A percentile compares a stretch with the other conserved stretches of the same genome.
Conservation (phyloP, 2,797 vertebrate species). For the Paramormyrops hopkinsi region DNA sequence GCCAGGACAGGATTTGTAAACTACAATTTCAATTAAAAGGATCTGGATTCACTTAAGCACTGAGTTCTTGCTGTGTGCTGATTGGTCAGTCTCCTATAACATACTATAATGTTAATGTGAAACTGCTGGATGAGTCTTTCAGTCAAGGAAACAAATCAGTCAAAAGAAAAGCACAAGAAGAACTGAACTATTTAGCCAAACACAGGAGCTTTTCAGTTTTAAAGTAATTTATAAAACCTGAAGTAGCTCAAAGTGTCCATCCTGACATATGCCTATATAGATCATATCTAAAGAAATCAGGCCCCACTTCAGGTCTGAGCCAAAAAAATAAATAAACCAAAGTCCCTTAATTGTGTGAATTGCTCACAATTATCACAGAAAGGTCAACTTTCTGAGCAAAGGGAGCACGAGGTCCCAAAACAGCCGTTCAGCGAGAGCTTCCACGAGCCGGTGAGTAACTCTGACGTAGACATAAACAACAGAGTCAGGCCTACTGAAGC, state of each 20-base stretch:
- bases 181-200: neutral
- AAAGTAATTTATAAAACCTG: neutral
- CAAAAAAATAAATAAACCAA: neutral
- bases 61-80: neutral
- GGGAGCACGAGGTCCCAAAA: neutral
- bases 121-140: neutral
- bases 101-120: neutral
- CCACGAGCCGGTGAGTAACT: neutral
- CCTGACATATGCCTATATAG: neutral
- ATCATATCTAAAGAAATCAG: neutral
- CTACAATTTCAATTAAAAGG: neutral
- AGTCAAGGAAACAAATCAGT: neutral
- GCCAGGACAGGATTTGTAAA: neutral
- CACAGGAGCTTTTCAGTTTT: neutral
- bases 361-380: neutral
- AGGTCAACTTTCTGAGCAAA: neutral
- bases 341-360: neutral
- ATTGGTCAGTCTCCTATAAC: neutral
- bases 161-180: neutral
- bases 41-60: neutral
- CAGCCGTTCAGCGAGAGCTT: neutral
- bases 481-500: neutral
- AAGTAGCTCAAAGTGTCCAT: neutral
- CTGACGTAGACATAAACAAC: neutral
- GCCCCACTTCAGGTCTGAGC: neutral